phyloP scores from a whole-genome alignment of 1,140 invertebrate genomes.

The Drosophila oshimai region DNA sequence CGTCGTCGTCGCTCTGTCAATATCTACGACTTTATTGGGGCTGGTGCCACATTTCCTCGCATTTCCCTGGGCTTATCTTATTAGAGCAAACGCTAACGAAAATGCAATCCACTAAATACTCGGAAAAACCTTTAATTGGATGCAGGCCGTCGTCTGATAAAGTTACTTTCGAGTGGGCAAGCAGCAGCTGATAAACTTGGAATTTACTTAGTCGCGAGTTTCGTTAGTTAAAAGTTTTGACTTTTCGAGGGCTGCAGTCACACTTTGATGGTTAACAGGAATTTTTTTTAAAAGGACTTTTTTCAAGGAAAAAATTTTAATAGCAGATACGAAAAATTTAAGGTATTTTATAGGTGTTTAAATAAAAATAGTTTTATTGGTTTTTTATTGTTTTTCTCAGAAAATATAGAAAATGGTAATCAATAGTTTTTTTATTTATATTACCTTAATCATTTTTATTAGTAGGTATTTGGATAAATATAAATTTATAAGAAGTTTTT shows the following conservation, averaged over 20 bases:
- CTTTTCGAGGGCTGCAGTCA: slow-evolving; percentile 1
- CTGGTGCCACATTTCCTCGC: slow-evolving; percentile 20
- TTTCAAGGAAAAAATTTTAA: neutral
- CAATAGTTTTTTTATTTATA: too few species aligned
- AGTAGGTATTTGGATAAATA: too few species aligned
- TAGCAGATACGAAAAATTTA: neutral
- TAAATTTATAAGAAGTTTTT: too few species aligned
- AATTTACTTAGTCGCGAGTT: slow-evolving; percentile 26
- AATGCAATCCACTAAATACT: slow-evolving; percentile 23
- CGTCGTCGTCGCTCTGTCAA: slow-evolving; percentile 49
- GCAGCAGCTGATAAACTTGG: slow-evolving; percentile 43
- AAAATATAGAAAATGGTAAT: too few species aligned
- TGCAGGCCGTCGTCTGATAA: slow-evolving; percentile 33
- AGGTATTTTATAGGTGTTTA: neutral
- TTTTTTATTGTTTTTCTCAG: too few species aligned
- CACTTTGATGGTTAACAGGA: neutral
- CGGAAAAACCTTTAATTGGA: slow-evolving; percentile 58
- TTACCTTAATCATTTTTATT: too few species aligned
- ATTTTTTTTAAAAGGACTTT: neutral
- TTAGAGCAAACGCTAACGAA: slow-evolving; percentile 51
- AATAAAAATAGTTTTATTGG: neutral
- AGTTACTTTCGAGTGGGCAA: slow-evolving; percentile 36
- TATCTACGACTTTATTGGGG: slow-evolving; percentile 31
- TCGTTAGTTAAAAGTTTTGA: slow-evolving; percentile 7
- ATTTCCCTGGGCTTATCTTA: slow-evolving; percentile 57